Evolutionary conservation across 2,113 vertebrate genomes (phyloP), one percentile per base, ranked within the genome.

Genomic region (Pogona vitticeps): DNA sequence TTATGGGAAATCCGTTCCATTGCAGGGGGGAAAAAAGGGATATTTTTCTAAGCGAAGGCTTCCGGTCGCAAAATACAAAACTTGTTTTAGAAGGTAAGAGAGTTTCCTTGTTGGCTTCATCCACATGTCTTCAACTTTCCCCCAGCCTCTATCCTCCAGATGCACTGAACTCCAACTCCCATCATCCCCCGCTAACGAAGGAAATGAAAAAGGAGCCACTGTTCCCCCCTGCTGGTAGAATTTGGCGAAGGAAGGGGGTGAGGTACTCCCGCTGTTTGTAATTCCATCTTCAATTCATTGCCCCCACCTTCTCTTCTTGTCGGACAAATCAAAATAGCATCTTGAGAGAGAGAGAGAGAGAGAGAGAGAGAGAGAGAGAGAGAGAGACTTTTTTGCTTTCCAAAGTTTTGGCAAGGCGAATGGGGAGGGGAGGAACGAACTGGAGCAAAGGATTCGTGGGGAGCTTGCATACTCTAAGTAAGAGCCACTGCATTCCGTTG

Each of bases 11-110:
- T 18, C 26, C 7, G 67, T 56, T 33, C 80, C 65, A 68, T 8
- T 15, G 42, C 6, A 9, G 7, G 1, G 3, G 8, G 0, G 8
- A 8, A 56, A n/a, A 56, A 18, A 14, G 0, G 1, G 38, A 36
- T 33, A 33, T 20, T 71, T 33, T n/a, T 12, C n/a, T 13, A 80
- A 33, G 13, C 1, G 12, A 65, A 20, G 6, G 20, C 23, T 63
- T 38, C 58, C 77, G 14, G 58, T 20, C 33, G 28, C 15, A 76
- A 40, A 14, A 28, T 6, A 2, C 17, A 33, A 46, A 12, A 8
- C 17, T 6, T 13, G 46, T 65, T 65, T 65, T 21, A 17, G 6
- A 14, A 67, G 61, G 26, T 6, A 67, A 67, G 15, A 67, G 6
- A 31, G 17, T 33, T 59, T 18, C 7, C 46, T 13, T 58, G 8